phyloP scores from a whole-genome alignment of 2,113 vertebrate species.

The Pogonocichla stellata region DNA sequence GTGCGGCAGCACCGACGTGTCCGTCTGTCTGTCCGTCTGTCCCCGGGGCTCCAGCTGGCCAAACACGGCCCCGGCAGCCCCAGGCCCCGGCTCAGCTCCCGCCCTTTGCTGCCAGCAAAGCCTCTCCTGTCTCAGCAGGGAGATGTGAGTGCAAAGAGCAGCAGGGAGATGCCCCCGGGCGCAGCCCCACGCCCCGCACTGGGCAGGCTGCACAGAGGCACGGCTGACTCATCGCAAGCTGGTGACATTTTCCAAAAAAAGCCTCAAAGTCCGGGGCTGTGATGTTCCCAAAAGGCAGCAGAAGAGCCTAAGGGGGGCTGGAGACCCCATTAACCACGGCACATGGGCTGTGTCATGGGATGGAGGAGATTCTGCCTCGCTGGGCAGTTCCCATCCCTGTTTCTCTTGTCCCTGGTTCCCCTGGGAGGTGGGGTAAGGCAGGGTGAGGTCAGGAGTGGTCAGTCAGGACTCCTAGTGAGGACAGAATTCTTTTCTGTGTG shows the following conservation, averaged over 20 bases:
- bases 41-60: neutral
- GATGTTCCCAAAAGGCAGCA: neutral
- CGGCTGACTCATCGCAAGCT: constrained; percentile 22
- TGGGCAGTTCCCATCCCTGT: neutral
- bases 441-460: neutral
- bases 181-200: neutral
- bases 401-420: neutral
- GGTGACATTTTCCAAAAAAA: constrained; percentile 56
- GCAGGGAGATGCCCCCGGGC: neutral
- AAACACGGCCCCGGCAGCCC: fast-evolving
- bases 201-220: neutral
- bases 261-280: neutral
- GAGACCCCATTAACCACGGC: neutral
- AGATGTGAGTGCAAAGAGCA: neutral
- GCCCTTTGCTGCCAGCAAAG: neutral
- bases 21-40: neutral
- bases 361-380: neutral
- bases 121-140: neutral
- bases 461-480: neutral
- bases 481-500: neutral
- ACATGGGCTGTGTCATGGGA: neutral
- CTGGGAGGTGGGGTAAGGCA: neutral
- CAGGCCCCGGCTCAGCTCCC: neutral
- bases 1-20: fast-evolving
- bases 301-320: constrained; percentile 20